Evolutionary conservation across 1,140 invertebrate species (phyloP).

Genomic region (Dinothrombium tinctorium): DNA sequence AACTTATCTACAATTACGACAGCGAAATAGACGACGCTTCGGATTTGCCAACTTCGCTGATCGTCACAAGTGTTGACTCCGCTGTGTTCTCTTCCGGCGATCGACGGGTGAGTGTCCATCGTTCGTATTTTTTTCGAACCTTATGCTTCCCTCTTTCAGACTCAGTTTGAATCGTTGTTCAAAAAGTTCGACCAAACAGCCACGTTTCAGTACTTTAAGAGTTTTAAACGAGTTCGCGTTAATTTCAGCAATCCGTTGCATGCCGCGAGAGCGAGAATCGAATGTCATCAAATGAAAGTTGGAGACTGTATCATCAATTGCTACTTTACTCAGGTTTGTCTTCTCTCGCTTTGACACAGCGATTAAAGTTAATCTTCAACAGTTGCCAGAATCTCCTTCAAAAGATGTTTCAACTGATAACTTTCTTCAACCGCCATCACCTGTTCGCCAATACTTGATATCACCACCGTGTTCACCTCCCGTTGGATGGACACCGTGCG

Average conservation of each 20-base stretch:
- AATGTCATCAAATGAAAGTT: conserved; percentile 59
- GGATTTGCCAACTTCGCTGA: conserved; percentile 64
- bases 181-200: conserved; percentile 43
- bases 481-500: conserved; percentile 72
- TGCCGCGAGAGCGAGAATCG: conserved; percentile 55
- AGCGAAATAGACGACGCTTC: too few species aligned
- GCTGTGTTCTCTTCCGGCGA: conserved; percentile 45
- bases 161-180: conserved; percentile 59
- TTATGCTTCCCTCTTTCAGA: conserved; percentile 23
- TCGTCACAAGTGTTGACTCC: conserved; percentile 62
- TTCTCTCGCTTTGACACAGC: too few species aligned
- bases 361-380: not conserved
- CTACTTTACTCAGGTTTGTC: conserved; percentile 61
- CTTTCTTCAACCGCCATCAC: conserved; percentile 67
- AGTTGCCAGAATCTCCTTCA: not conserved
- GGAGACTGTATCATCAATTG: conserved; percentile 60
- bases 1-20: too few species aligned
- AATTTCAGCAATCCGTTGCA: conserved; percentile 54
- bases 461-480: conserved; percentile 93
- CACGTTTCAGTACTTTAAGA: conserved; percentile 76
- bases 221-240: conserved; percentile 67
- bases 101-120: conserved; percentile 26
- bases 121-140: conserved; percentile 5
- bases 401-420: conserved; percentile 18
- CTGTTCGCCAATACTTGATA: conserved; percentile 93